Evolutionary conservation across 2,797 vertebrate genomes (phyloP), one percentile per base, ranked within the genome.

Genomic region (Acomys russatus): DNA sequence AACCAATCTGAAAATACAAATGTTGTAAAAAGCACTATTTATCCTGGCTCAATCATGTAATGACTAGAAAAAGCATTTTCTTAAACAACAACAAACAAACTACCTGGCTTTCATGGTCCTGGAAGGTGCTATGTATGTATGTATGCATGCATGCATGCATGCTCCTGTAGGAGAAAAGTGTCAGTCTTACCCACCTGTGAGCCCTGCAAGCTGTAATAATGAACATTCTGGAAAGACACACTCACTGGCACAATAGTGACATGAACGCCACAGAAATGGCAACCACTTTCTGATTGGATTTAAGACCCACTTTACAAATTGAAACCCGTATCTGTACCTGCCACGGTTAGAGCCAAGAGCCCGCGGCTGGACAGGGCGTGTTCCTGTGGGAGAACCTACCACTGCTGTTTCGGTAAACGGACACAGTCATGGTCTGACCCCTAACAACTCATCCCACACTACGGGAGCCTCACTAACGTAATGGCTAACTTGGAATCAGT

Each of bases 31-130:
- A 90, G 86, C 38, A 68, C 70, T 91, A 68, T 89, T 93, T 96
- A 77, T 96, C 78, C 44, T 89, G 56, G 54, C 12, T 56, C 54
- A 1, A 56, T 56, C 54, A 56, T 56, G 92, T 93, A 49, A 71
- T 90, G 77, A 94, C 96, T 85, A 97, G 97, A 97, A 97, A 98
- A 98, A 95, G 49, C 73, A 79, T 49, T 78, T 94, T 97, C 82
- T 91, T 59, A 4, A 56, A 44, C 44, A 44, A 44, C 9, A 56
- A 56, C 3, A 59, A 61, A 66, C 35, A 84, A 18, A n/a, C 38
- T 30, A 23, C 49, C 44, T 77, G 30, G 44, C 14, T 51, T 77
- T 77, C 74, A 77, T 7, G 6, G 44, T 77, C 44, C 44, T 49
- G 38, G 38, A 44, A 44, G 44, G 44, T 74, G 71, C 35, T 38